phyloP scores from a whole-genome alignment of 2,113 vertebrate species.

The Puntigrus tetrazona region DNA sequence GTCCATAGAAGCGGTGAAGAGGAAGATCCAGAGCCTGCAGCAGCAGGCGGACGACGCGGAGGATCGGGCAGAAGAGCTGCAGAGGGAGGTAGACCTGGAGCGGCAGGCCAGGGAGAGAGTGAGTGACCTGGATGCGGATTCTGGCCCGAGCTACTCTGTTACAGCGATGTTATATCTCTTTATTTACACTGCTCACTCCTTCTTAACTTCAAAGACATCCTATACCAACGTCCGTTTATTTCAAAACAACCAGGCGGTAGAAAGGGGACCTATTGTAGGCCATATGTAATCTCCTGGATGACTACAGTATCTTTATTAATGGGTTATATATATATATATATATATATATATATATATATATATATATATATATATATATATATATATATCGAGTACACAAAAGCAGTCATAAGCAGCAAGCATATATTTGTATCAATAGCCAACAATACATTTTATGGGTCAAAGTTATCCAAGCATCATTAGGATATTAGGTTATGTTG shows the following conservation, averaged over 20 bases:
- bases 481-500: too few relatives aligned
- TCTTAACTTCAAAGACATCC: neutral
- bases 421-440: too few relatives aligned
- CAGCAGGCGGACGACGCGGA: slow-evolving; percentile 81
- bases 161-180: neutral
- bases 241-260: too few relatives aligned
- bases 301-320: neutral
- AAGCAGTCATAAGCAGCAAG: too few relatives aligned
- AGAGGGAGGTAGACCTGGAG: slow-evolving; percentile 78
- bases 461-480: too few relatives aligned
- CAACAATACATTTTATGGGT: too few relatives aligned
- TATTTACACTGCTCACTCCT: neutral
- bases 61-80: slow-evolving; percentile 77
- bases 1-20: slow-evolving; percentile 81
- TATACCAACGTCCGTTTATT: neutral
- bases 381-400: too few relatives aligned
- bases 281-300: neutral
- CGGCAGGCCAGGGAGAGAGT: slow-evolving; percentile 78
- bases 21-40: slow-evolving; percentile 84
- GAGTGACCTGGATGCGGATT: neutral
- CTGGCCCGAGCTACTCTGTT: neutral
- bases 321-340: neutral
- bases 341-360: too few relatives aligned
- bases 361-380: too few relatives aligned
- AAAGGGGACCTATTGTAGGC: neutral